Evolutionary conservation across 2,888 invertebrate species (phyloP).

Genomic region (Dioctria linearis): DNA sequence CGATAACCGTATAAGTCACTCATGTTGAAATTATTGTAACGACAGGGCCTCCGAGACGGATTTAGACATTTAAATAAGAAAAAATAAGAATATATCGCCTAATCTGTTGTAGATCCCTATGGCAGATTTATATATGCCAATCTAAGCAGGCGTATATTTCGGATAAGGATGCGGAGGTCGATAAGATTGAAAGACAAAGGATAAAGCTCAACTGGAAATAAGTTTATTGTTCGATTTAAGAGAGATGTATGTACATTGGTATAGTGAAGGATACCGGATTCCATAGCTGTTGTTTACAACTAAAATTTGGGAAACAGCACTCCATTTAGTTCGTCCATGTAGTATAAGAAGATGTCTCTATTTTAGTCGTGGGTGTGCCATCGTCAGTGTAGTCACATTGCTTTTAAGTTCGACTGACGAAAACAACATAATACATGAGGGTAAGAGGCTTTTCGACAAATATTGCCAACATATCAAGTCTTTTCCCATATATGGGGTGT

Average conservation of each 20-base stretch:
- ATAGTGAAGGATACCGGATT: not conserved
- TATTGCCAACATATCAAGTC: not conserved
- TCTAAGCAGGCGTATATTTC: conserved; percentile 19
- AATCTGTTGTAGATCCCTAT: conserved; percentile 36
- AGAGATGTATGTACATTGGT: not conserved
- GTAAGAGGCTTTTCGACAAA: not conserved
- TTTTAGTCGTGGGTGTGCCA: not conserved
- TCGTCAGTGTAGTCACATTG: conserved; percentile 1
- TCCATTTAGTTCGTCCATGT: conserved; percentile 2
- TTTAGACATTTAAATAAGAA: conserved; percentile 44
- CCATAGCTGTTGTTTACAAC: conserved; percentile 42
- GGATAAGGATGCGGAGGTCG: conserved; percentile 18
- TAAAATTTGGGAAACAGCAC: conserved; percentile 25
- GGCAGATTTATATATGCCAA: conserved; percentile 32
- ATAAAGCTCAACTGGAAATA: conserved; percentile 33
- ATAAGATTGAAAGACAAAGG: conserved; percentile 36
- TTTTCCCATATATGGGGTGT: conserved; percentile 5
- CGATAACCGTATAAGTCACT: conserved; percentile 36
- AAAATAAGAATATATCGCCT: conserved; percentile 36
- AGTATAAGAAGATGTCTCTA: not conserved
- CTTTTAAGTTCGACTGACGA: conserved; percentile 36
- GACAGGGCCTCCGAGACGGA: conserved; percentile 31
- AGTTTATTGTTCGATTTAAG: conserved; percentile 14
- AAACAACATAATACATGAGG: conserved; percentile 26
- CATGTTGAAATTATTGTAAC: conserved; percentile 32